These are phyloP conservation scores for Sus cebifrons DNA, from an alignment of 2,797 vertebrate genomes.

Conservation along the genomic window DNA sequence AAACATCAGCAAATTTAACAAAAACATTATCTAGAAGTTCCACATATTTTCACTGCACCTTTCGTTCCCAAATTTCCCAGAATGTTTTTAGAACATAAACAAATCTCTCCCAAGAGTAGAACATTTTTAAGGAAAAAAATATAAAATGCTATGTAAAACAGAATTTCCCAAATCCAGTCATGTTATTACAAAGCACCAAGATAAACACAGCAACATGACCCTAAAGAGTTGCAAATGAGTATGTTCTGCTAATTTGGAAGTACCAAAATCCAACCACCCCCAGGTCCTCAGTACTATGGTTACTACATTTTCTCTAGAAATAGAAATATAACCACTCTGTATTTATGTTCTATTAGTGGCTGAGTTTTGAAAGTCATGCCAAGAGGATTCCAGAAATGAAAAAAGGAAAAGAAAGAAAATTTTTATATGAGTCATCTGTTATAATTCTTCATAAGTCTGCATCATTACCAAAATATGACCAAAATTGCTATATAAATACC, in stretches of 20 bases:
- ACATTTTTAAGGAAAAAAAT: slow-evolving; percentile 51
- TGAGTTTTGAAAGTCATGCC: slow-evolving; percentile 86
- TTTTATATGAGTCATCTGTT: slow-evolving; percentile 89
- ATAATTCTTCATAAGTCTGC: slow-evolving; percentile 87
- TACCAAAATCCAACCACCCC: slow-evolving; percentile 81
- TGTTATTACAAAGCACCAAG: slow-evolving; percentile 64
- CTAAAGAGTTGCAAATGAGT: slow-evolving; percentile 65
- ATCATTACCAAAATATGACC: slow-evolving; percentile 90
- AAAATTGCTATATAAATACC: slow-evolving; percentile 89
- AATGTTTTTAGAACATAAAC: slow-evolving; percentile 55
- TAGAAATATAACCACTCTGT: slow-evolving; percentile 88
- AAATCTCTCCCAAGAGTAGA: slow-evolving; percentile 42
- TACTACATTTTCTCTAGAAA: slow-evolving; percentile 86
- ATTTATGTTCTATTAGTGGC: slow-evolving; percentile 90
- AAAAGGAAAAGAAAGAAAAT: slow-evolving; percentile 60
- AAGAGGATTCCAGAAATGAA: slow-evolving; percentile 85
- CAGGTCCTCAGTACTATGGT: slow-evolving; percentile 75
- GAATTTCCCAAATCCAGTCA: not conserved
- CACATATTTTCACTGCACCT: not conserved
- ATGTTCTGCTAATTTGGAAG: slow-evolving; percentile 73
- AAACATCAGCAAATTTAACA: slow-evolving; percentile 1
- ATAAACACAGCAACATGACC: slow-evolving; percentile 67
- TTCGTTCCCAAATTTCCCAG: slow-evolving; percentile 18
- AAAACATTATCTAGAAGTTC: slow-evolving; percentile 18
- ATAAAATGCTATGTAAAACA: slow-evolving; percentile 24